Percentiles rank a stretch among this genome's conserved stretches.
phyloP scores from a whole-genome alignment of 2,113 vertebrate species.

The Tamias sibiricus region DNA sequence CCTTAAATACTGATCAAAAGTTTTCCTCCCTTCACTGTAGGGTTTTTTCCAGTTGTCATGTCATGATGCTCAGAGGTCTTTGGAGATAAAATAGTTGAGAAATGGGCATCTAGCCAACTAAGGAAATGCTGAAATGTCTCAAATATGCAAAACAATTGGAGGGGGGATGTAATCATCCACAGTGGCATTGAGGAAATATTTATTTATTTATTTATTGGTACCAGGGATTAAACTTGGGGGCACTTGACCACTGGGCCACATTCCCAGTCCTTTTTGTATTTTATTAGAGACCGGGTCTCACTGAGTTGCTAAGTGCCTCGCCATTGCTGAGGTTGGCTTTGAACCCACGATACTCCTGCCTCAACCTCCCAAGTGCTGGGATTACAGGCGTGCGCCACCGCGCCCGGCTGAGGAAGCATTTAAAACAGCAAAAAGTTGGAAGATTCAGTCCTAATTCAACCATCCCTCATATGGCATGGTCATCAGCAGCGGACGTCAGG shows the following conservation, averaged over 20 bases:
- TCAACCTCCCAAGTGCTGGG: too few species aligned
- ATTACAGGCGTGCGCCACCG: too few species aligned
- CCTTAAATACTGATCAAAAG: conserved; percentile 53
- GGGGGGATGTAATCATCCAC: background rate
- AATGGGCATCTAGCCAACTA: background rate
- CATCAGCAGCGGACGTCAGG: background rate
- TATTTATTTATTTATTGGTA: too few species aligned
- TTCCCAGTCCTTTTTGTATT: too few species aligned
- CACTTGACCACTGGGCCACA: too few species aligned
- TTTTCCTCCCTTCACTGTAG: conserved; percentile 26
- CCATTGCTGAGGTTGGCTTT: too few species aligned
- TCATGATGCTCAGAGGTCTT: background rate
- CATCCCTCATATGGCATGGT: background rate
- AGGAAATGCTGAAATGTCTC: background rate
- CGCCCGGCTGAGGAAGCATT: too few species aligned
- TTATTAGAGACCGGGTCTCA: too few species aligned
- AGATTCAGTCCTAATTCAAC: background rate
- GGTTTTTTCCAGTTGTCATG: conserved; percentile 3
- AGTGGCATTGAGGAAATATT: background rate
- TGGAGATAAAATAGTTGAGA: conserved; percentile 62
- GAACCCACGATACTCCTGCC: too few species aligned
- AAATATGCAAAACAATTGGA: background rate
- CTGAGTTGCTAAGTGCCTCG: too few species aligned
- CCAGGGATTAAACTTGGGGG: too few species aligned
- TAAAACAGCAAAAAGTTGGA: background rate